A percentile compares a stretch with the other conserved stretches of the same genome.
Evolutionary conservation across 2,888 invertebrate genomes (phyloP).

Genomic region (Drosophila lutescens): DNA sequence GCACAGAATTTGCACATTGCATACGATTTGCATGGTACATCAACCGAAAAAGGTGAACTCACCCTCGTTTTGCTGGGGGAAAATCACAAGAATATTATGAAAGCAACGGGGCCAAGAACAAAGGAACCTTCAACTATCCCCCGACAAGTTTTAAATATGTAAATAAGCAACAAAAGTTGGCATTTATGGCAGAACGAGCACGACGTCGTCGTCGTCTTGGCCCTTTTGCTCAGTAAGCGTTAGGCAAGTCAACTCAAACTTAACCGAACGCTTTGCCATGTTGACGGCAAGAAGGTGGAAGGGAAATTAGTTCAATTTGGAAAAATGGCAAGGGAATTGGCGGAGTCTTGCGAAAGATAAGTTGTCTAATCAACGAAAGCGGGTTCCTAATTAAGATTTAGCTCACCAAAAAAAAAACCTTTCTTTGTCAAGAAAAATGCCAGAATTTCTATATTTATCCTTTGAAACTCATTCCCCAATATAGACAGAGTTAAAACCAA

Average conservation of each 20-base stretch:
- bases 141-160: conserved; percentile 71
- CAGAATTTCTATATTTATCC: too few species aligned
- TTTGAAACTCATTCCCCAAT: too few species aligned
- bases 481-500: too few species aligned
- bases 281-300: background rate
- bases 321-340: conserved; percentile 14
- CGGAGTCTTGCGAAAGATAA: background rate
- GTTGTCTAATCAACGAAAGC: conserved; percentile 28
- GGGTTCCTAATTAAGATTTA: conserved; percentile 12
- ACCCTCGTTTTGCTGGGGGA: conserved; percentile 2
- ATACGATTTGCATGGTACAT: conserved; percentile 67
- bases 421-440: too few species aligned
- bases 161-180: conserved; percentile 70
- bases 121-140: conserved; percentile 36
- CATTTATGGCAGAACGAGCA: conserved; percentile 37
- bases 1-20: conserved; percentile 71
- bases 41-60: conserved; percentile 39
- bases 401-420: too few species aligned
- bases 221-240: conserved; percentile 56
- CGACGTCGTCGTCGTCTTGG: conserved; percentile 58
- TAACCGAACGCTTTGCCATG: conserved; percentile 38
- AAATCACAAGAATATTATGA: conserved; percentile 71
- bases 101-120: conserved; percentile 45
- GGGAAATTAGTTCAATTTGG: conserved; percentile 25
- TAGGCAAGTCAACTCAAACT: conserved; percentile 56